Evolutionary conservation across 64 coral and sea anemone species (phyloP).

Genomic region (Exaiptasia diaphana): DNA sequence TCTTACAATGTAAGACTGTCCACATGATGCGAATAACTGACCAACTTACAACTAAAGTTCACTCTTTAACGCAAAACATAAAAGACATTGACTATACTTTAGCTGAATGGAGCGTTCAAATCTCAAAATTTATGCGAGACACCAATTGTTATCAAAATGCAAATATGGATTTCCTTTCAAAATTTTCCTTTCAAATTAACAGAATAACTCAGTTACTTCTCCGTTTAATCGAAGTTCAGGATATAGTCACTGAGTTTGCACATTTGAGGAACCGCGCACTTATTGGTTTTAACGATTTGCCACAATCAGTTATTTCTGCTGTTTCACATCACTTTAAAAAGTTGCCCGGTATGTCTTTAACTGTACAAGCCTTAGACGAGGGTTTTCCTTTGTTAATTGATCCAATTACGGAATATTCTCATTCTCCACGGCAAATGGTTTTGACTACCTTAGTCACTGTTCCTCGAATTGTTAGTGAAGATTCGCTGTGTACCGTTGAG

Average conservation of each 20-base stretch:
- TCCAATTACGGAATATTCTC: conserved; percentile 8
- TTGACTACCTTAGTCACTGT: not conserved
- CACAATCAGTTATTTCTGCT: not conserved
- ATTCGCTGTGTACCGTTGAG: conserved; percentile 1
- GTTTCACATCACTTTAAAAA: not conserved
- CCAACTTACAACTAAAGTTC: not conserved
- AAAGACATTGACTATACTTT: conserved; percentile 6
- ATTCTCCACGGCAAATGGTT: not conserved
- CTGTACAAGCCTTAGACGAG: not conserved
- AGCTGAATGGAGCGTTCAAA: not conserved
- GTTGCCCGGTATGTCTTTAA: not conserved
- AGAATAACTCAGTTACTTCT: not conserved
- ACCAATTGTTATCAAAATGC: not conserved
- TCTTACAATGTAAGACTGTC: not conserved
- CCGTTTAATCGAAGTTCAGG: not conserved
- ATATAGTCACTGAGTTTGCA: not conserved
- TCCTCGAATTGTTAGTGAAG: not conserved
- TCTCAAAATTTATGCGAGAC: not conserved
- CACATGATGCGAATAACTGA: conserved; percentile 26
- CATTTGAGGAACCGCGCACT: not conserved
- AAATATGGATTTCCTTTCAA: not conserved
- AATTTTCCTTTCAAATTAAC: not conserved
- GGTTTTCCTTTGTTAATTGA: conserved; percentile 29
- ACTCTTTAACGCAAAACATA: not conserved
- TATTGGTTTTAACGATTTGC: not conserved